Percentiles rank a stretch among this genome's conserved stretches.
Evolutionary conservation across 2,888 invertebrate species (phyloP).

Genomic region (Rhogogaster chlorosoma): DNA sequence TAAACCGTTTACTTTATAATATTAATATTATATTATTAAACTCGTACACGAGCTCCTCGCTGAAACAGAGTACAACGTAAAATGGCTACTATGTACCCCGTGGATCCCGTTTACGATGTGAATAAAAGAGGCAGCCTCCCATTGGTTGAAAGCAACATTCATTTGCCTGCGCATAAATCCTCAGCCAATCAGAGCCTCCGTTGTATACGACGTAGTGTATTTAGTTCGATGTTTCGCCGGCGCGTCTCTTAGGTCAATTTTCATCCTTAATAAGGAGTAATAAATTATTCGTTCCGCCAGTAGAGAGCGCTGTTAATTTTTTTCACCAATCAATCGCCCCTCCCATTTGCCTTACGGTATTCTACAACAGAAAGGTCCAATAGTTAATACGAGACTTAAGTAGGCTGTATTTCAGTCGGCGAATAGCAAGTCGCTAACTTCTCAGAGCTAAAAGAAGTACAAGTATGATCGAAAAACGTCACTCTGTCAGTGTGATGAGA

Average conservation of each 20-base stretch:
- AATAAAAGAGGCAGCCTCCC: constrained; percentile 51
- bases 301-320: not conserved
- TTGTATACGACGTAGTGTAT: not conserved
- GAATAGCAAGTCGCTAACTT: not conserved
- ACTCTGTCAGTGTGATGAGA: constrained; percentile 53
- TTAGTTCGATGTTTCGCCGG: not conserved
- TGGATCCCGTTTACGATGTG: constrained; percentile 56
- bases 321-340: constrained; percentile 21
- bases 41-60: constrained; percentile 50
- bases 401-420: not conserved
- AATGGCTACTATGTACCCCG: constrained; percentile 64
- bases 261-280: not conserved
- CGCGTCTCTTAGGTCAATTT: not conserved
- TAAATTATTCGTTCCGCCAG: not conserved
- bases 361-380: constrained; percentile 42
- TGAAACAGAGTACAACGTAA: constrained; percentile 66
- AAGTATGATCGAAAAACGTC: constrained; percentile 52
- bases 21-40: not conserved
- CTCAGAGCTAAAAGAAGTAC: not conserved
- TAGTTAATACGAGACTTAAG: not conserved
- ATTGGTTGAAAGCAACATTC: constrained; percentile 58
- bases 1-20: constrained; percentile 22
- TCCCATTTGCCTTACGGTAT: not conserved
- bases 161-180: not conserved
- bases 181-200: not conserved